Conservation (phyloP, 2,888 invertebrate genomes). For the Gerris lacustris region DNA sequence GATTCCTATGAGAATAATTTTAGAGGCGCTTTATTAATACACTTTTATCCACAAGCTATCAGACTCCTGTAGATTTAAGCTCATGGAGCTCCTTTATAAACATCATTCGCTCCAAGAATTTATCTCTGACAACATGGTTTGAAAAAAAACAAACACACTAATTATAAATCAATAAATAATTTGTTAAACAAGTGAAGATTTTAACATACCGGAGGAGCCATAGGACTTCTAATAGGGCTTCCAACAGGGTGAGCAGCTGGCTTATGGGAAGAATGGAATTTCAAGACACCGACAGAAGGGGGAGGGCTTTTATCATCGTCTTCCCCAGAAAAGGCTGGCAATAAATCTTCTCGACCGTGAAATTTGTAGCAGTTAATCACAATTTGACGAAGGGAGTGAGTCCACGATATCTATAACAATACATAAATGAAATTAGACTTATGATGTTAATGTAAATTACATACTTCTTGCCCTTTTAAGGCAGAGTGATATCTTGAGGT, state of each 20-base stretch:
- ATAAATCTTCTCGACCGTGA: slow-evolving; percentile 86
- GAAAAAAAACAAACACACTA: too few species aligned
- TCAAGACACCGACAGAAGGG: slow-evolving; percentile 36
- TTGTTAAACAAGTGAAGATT: too few species aligned
- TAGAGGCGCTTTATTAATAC: too few species aligned
- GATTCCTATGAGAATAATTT: too few species aligned
- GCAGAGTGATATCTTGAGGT: too few species aligned
- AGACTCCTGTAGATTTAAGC: too few species aligned
- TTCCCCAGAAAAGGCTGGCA: slow-evolving; percentile 88
- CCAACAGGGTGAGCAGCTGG: slow-evolving; percentile 37
- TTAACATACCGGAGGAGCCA: too few species aligned
- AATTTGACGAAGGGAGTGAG: slow-evolving; percentile 88
- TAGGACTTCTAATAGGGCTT: slow-evolving; percentile 35
- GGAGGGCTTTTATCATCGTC: slow-evolving; percentile 45
- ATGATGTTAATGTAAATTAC: neutral
- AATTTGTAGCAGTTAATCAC: slow-evolving; percentile 97
- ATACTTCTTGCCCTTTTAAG: too few species aligned
- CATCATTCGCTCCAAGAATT: slow-evolving; percentile 8
- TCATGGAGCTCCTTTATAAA: neutral
- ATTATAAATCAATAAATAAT: too few species aligned
- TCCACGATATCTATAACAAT: slow-evolving; percentile 80
- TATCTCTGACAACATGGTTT: too few species aligned
- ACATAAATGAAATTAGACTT: slow-evolving; percentile 4
- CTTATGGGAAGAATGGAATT: slow-evolving; percentile 39
- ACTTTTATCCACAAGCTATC: too few species aligned